Evolutionary conservation across 35 echinoderm and acorn worm genomes (phyloP), one percentile per base, ranked within the genome.

Genomic region (Apostichopus parvimensis): DNA sequence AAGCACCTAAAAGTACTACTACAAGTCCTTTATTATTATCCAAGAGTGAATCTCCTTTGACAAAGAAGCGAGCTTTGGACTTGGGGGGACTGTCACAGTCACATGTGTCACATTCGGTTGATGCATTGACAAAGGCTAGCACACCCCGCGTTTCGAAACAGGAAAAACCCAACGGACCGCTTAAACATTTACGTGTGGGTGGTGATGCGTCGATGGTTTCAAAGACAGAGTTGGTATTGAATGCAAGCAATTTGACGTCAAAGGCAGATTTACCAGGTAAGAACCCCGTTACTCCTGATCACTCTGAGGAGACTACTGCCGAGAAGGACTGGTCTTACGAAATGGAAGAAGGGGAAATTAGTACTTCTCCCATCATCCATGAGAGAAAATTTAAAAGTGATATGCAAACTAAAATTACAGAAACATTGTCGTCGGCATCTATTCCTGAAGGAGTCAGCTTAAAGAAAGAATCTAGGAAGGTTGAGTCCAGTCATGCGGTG

Each of bases 91-190:
- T 45, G 34, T 45, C 34, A 45, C 34, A 45, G 34, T 45, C 34
- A 45, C 71, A 75, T 7, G 6, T 18, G n/a, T 18, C n/a, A 7
- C 21, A 18, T 0, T 75, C 71, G n/a, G 71, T 18, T 24, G 71
- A 22, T 18, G 14, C 17, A 20, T 75, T 75, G 6, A 75, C 21
- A 18, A 75, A 75, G 17, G 14, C 71, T 75, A 22, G 17, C 21
- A 18, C 7, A 8, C 71, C 71, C n/a, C 71, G n/a, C 21, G 17
- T 20, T 18, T 20, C 71, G 7, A 75, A 75, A 75, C 71, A 75
- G n/a, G 71, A 75, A 75, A 75, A 75, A 18, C 14, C 14, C 20
- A 75, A 75, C 7, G 71, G 71, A 90, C 65, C 88, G 77, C 66
- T 77, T 12, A 53, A 21, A 34, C 45, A 87, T 87, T 45, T 61